Base-by-base conservation (phyloP, 1,140 invertebrate genomes). In the Bombus ignitus region DNA sequence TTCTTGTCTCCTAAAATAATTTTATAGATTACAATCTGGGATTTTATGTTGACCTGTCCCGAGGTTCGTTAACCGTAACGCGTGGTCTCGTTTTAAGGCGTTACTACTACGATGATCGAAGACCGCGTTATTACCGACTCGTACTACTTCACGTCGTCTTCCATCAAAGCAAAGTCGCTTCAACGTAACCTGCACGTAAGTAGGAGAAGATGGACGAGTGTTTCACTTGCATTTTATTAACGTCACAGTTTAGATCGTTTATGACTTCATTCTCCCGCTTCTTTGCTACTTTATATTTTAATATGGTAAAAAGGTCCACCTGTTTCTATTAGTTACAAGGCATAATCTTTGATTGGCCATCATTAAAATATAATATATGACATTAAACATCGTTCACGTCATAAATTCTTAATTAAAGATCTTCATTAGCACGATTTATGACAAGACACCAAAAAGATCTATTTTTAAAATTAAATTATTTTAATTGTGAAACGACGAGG, bases 111-210 rank as follows among this genome's bases (percentile, higher is more conserved):
- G 44, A 53, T 59, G 44, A 79, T 53, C 66, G 47, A 53, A 15
- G 3, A 32, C 25, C 53, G 32, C 25, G 10, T 62, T 65, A 85
- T 65, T 80, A 72, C 70, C n/a, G 39, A 80, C 53, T 59, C 35
- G 62, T 68, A 76, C 81, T 57, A 83, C 81, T 83, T 47, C 47
- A 37, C 28, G n/a, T 79, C 78, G 25, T 53, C 42, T 47, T 70
- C 44, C 57, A 70, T 70, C 78, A 68, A 66, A 37, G 13, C 13
- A 2, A 22, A 80, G 78, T 37, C n/a, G 37, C 25, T 9, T 65
- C 6, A 28, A 75, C 74, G 74, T 39, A n/a, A 42, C 25, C 25
- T 53, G 53, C 42, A 10, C 18, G n/a, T 25, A n/a, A 28, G 13
- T 4, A 28, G 32, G 8, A 10, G 78, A 80, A 80, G 78, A 80